These are phyloP conservation scores for Bradypodion ventrale DNA, from an alignment of 2,797 vertebrate species.

Conservation along the genomic window DNA sequence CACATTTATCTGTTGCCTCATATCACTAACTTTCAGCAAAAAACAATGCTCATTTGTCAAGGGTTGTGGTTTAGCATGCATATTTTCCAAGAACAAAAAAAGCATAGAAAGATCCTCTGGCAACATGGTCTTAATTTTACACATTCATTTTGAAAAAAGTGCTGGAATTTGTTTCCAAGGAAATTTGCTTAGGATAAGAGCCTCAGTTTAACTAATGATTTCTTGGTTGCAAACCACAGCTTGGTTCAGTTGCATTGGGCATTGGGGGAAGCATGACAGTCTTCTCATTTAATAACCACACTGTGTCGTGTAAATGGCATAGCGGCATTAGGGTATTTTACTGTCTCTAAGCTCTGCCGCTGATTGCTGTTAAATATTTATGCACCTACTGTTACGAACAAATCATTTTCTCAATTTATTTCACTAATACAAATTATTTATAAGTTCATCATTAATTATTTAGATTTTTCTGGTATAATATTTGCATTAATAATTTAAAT, in stretches of 20 bases:
- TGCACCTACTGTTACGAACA: slow-evolving; percentile 74
- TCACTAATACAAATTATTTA: slow-evolving; percentile 81
- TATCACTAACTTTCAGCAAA: not conserved
- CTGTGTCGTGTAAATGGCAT: slow-evolving; percentile 45
- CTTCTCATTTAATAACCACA: slow-evolving; percentile 58
- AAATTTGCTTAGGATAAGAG: not conserved
- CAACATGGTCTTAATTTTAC: slow-evolving; percentile 3
- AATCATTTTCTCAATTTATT: slow-evolving; percentile 81
- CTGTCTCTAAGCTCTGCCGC: slow-evolving; percentile 68
- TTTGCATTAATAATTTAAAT: slow-evolving; percentile 81
- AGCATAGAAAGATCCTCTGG: slow-evolving; percentile 40
- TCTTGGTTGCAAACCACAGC: slow-evolving; percentile 55
- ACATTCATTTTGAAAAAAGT: not conserved
- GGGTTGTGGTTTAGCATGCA: not conserved
- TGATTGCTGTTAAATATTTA: slow-evolving; percentile 76
- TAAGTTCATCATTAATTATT: slow-evolving; percentile 80
- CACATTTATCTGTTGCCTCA: not conserved
- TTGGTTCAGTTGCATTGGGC: slow-evolving; percentile 24
- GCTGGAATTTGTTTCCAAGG: not conserved
- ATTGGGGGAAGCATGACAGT: too few species aligned
- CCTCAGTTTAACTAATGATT: slow-evolving; percentile 51
- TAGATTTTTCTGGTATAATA: slow-evolving; percentile 78
- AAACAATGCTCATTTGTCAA: not conserved
- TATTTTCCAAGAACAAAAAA: slow-evolving; percentile 31
- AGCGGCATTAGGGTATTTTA: slow-evolving; percentile 67